Conservation (phyloP, 2,797 vertebrate genomes). For the Microhierax caerulescens region DNA sequence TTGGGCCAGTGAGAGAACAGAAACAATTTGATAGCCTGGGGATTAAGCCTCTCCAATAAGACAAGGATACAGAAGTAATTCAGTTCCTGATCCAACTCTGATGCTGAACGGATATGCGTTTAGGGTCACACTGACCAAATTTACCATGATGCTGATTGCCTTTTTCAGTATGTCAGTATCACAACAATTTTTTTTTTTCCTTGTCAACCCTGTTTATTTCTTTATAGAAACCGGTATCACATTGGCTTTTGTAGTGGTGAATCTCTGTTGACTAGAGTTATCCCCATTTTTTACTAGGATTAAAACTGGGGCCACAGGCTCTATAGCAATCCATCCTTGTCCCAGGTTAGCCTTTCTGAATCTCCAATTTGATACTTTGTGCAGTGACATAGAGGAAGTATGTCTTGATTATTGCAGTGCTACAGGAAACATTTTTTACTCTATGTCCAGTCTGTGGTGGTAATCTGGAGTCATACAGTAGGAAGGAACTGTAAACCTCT, state of each 20-base stretch:
- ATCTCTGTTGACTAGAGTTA: background rate
- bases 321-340: background rate
- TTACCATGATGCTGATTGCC: background rate
- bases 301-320: background rate
- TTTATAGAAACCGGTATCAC: background rate
- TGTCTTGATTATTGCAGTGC: background rate
- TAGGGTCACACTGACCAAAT: background rate
- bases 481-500: constrained; percentile 1
- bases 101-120: background rate
- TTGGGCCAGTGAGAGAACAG: constrained; percentile 70
- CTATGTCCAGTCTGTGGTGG: background rate
- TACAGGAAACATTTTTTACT: background rate
- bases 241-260: background rate
- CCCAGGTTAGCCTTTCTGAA: background rate
- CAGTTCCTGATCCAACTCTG: constrained; percentile 28
- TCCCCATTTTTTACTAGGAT: background rate
- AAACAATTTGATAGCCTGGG: constrained; percentile 69
- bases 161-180: background rate
- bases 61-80: constrained; percentile 43
- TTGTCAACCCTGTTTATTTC: background rate
- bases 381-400: background rate
- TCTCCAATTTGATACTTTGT: background rate
- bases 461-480: background rate
- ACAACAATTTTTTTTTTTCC: background rate
- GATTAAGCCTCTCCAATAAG: constrained; percentile 62